A percentile compares a stretch with the other conserved stretches of the same genome.
Conservation (phyloP, 2,888 invertebrate species). For the Caenorhabditis afra region DNA sequence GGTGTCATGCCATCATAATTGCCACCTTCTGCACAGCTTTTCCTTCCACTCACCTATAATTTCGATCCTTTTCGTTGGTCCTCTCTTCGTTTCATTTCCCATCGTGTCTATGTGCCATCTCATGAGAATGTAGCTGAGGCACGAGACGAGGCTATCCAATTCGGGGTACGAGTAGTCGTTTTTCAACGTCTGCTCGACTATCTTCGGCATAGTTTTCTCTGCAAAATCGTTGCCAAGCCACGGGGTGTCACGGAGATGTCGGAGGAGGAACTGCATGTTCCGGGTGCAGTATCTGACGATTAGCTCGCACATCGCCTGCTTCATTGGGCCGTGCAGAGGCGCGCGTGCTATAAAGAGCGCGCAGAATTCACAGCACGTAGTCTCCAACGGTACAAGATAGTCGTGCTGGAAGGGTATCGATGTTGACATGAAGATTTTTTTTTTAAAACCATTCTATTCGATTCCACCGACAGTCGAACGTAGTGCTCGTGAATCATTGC, state of each 20-base stretch:
- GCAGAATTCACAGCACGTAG: conserved; percentile 62
- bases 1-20: too few species aligned
- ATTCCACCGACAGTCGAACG: conserved; percentile 25
- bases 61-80: conserved; percentile 29
- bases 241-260: conserved; percentile 56
- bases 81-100: conserved; percentile 14
- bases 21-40: too few species aligned
- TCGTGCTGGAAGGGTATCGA: conserved; percentile 11
- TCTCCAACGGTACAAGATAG: conserved; percentile 57
- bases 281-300: conserved; percentile 21
- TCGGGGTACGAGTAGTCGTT: neutral
- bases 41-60: conserved; percentile 24
- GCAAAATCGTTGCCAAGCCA: conserved; percentile 61
- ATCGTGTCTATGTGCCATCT: conserved; percentile 40
- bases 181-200: conserved; percentile 11
- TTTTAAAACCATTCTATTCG: conserved; percentile 19
- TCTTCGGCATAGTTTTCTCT: conserved; percentile 39
- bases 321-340: conserved; percentile 45
- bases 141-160: neutral
- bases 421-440: too few species aligned
- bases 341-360: conserved; percentile 64
- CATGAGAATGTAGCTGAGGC: conserved; percentile 14
- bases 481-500: conserved; percentile 64
- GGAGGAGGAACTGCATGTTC: conserved; percentile 53
- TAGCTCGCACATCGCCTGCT: conserved; percentile 23